phyloP scores from a whole-genome alignment of 2,113 vertebrate species.

The Psilopogon haemacephalus region DNA sequence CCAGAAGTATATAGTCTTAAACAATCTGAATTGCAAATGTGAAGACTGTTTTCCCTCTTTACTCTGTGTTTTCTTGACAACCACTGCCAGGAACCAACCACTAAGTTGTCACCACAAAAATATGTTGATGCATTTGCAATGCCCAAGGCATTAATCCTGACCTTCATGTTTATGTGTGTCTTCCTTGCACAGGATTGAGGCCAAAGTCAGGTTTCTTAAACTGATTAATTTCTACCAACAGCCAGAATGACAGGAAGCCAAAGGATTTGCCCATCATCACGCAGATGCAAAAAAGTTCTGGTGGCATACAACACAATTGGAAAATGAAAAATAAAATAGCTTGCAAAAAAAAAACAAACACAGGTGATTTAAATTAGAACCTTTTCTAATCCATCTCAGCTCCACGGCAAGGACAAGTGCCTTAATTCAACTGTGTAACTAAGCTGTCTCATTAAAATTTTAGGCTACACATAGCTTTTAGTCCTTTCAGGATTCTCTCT shows the following conservation, averaged over 20 bases:
- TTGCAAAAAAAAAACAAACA: neutral
- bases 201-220: neutral
- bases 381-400: neutral
- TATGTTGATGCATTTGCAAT: neutral
- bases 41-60: neutral
- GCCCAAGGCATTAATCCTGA: neutral
- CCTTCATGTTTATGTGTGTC: neutral
- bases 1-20: conserved; percentile 34
- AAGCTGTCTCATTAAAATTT: neutral
- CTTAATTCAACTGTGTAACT: neutral
- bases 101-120: conserved; percentile 6
- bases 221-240: neutral
- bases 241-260: neutral
- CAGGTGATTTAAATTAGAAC: neutral
- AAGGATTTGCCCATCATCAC: neutral
- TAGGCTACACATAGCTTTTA: neutral
- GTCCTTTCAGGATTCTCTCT: neutral
- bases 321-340: neutral
- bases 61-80: conserved; percentile 27
- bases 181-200: neutral
- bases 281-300: neutral
- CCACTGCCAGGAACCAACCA: neutral
- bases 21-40: conserved; percentile 36
- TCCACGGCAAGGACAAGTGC: neutral
- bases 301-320: rapidly evolving